These are phyloP conservation scores for Philaethria dido DNA, from an alignment of 2,888 invertebrate genomes.

Conservation along the genomic window DNA sequence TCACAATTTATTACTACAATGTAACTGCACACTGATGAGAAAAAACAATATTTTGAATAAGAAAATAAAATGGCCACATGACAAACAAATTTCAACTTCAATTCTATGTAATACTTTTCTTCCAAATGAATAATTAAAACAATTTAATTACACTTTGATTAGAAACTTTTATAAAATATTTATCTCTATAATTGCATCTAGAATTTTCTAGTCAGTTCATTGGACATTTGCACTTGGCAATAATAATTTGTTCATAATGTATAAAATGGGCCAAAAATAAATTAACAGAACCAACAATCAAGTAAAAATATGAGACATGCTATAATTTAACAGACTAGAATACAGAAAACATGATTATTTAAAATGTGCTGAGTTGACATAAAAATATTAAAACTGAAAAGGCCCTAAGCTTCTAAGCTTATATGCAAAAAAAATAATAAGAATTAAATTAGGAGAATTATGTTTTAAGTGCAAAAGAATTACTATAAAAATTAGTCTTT, in stretches of 20 bases:
- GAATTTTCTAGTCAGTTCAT: background rate
- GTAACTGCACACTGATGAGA: background rate
- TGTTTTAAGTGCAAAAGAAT: conserved; percentile 30
- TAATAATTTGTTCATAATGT: background rate
- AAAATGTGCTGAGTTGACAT: conserved; percentile 1
- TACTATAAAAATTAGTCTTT: conserved; percentile 35
- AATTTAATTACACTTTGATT: no score
- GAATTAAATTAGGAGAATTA: conserved; percentile 22
- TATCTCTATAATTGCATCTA: no score
- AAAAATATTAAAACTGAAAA: background rate
- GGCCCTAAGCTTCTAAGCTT: conserved; percentile 28
- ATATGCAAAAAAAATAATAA: conserved; percentile 29
- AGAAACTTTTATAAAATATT: background rate
- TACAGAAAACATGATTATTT: background rate
- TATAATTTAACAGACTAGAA: background rate
- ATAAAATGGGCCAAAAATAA: background rate
- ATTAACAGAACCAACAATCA: no score
- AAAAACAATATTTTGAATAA: background rate
- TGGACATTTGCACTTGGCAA: background rate
- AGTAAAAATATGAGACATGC: no score
- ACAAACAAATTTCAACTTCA: no score
- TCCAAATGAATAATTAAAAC: no score
- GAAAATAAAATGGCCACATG: background rate
- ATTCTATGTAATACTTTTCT: no score
- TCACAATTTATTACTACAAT: conserved; percentile 14